Evolutionary conservation across 2,888 invertebrate species (phyloP), one percentile per base, ranked within the genome.

Genomic region (Hypolimnas misippus): DNA sequence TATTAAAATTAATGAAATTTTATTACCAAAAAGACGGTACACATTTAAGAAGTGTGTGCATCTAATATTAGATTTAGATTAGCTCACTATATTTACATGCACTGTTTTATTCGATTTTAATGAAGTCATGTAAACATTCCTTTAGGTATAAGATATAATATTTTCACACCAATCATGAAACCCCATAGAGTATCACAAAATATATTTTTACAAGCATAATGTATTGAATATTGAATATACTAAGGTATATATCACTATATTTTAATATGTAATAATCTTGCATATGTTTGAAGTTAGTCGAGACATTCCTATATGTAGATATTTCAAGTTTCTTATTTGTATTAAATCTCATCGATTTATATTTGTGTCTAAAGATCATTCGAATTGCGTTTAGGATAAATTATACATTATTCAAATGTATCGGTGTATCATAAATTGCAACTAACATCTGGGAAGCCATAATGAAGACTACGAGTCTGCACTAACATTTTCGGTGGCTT

Each of bases 11-110:
- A 16, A 52, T 61, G 53, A 16, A 54, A 38, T 61, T 57, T 35
- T 58, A 62, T 55, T 50, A 74, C 81, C 83, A 79, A 84, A 86
- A 86, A 86, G 77, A 83, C 79, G 76, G 77, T 84, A 72, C 82
- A 86, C 85, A 82, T 87, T 87, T 86, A 74, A 74, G 70, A 86
- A 88, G 81, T 86, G 87, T 83, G 79, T 82, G 78, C 80, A 70
- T 71, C 61, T 70, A 75, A 57, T 59, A 51, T 69, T 69, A 69
- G 62, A 54, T 50, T 59, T 66, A 66, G 57, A 51, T 56, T 52
- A 55, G 46, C 21, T 59, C 33, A 56, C 57, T 56, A 46, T 56
- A 63, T 54, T 31, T 62, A 56, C 42, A 53, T 56, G 57, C 57
- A 65, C 59, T 50, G 57, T 61, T 54, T 57, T 57, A 57, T 46